Base-by-base conservation (phyloP, 2,888 invertebrate genomes). In the Imbricaverruca yamaguchii region DNA sequence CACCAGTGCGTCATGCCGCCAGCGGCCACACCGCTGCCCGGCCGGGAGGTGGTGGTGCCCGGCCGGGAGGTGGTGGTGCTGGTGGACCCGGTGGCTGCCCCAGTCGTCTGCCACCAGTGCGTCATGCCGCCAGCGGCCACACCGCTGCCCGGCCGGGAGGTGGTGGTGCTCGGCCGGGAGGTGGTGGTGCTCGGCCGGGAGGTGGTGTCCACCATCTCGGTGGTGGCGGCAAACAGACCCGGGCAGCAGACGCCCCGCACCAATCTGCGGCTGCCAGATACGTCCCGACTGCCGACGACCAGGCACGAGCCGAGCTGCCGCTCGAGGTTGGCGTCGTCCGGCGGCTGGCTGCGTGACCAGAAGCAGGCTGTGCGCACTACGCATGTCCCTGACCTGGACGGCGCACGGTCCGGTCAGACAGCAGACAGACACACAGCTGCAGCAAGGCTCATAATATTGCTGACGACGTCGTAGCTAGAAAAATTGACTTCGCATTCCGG, bases 71-170 rank as follows among this genome's bases (percentile, higher is more conserved):
- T 7, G 59, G 59, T 59, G 59, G 12, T 59, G 12, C 59, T 11
- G 11, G 12, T 59, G 59, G 59, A 13, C 15, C 12, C 18, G 65
- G 74, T 15, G 74, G 13, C 53, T 12, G 74, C 10, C 6, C 11
- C 53, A 6, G 74, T 39, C 15, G 39, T 39, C 53, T 74, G 74
- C 74, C 74, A 74, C 57, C 79, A 56, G 57, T 79, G 12, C 13
- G 79, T 79, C 12, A 53, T 9, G 74, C 55, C 53, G 21, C 11
- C 59, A 13, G 69, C 23, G 13, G 23, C 15, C n/a, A n/a, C n/a
- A n/a, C n/a, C 7, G 39, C 59, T 59, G 39, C 59, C 7, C 59
- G 59, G 59, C 15, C 80, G 89, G n/a, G 55, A 11, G 67, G 25
- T 4, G 67, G 67, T 12, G 18, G 39, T 39, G 39, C 59, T 7